Base-by-base conservation (phyloP, 2,797 vertebrate species). In the Lacerta viridis region DNA sequence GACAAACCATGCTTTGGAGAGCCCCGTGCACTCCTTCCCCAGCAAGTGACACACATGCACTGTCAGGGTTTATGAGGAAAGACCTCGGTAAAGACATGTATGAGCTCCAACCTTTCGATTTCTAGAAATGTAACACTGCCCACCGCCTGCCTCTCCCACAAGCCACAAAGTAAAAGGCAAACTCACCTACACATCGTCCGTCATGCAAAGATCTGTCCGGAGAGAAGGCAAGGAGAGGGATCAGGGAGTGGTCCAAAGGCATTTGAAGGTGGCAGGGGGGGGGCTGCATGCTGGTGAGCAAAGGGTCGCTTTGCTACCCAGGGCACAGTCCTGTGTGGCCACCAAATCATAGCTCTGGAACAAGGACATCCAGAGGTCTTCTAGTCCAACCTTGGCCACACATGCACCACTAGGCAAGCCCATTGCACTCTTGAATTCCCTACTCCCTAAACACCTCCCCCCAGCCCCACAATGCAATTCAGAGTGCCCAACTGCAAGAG, bases 151-250 rank as follows among this genome's bases (percentile, higher is more conserved):
- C 25, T 27, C 20, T 3, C 27, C 17, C 43, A n/a, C 17, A 4
- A 77, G 41, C 50, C 29, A 18, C 50, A 68, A 36, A 0, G 0
- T 55, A 55, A n/a, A 41, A 1, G 55, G 36, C n/a, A 10, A 92
- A 92, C 96, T 96, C 88, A 96, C 95, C 96, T 96, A 94, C 1
- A 80, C 83, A 33, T 39, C 78, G 2, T 94, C 94, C 10, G 76
- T 85, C 93, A 97, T 72, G 93, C 97, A 97, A 72, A 93, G 91
- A 39, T 97, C 97, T 97, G 96, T 18, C 9, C 13, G 68, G 90
- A 91, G 89, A 68, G 69, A 55, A 79, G 64, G n/a, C 23, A 66
- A 61, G 39, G 9, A 9, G 27, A 11, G 23, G 71, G n/a, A n/a
- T 83, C 36, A 85, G 15, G 11, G 33, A 15, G 39, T 43, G n/a